Percentiles rank a stretch among this genome's conserved stretches.
phyloP scores from a whole-genome alignment of 2,888 invertebrate species.

The Acheta domesticus region DNA sequence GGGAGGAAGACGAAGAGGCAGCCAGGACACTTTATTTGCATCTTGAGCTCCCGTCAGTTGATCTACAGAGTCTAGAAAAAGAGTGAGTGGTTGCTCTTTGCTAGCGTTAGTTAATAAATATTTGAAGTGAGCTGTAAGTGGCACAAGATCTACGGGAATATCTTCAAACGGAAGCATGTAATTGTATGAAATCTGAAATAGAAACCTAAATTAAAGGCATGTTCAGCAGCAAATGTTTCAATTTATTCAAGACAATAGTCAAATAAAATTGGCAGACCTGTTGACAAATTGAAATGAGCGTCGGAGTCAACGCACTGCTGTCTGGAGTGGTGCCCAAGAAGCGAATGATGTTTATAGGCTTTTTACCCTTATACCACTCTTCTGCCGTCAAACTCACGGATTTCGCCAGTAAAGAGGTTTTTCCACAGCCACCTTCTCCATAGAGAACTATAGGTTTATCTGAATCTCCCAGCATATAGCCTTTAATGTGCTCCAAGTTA shows the following conservation, averaged over 20 bases:
- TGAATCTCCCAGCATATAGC: conserved; percentile 78
- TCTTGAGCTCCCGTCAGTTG: conserved; percentile 92
- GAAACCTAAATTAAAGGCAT: conserved; percentile 40
- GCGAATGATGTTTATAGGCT: conserved; percentile 82
- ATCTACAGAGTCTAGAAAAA: conserved; percentile 95
- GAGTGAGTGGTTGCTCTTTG: conserved; percentile 76
- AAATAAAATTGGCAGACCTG: conserved; percentile 57
- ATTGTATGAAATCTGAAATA: conserved; percentile 77
- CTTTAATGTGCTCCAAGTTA: conserved; percentile 72
- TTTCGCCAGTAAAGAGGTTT: conserved; percentile 92
- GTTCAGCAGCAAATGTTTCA: not conserved
- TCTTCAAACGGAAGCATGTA: conserved; percentile 87
- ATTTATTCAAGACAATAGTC: not conserved
- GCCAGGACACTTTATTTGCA: conserved; percentile 93
- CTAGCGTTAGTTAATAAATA: conserved; percentile 81
- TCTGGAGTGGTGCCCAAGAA: conserved; percentile 97
- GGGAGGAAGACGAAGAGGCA: conserved; percentile 84
- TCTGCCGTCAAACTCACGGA: conserved; percentile 76
- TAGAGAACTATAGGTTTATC: conserved; percentile 88
- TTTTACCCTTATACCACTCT: conserved; percentile 69
- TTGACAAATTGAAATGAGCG: conserved; percentile 91
- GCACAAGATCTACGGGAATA: conserved; percentile 94
- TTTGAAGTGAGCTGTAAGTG: conserved; percentile 93
- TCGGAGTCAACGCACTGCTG: conserved; percentile 89
- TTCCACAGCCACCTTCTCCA: conserved; percentile 96